A percentile compares a stretch with the other conserved stretches of the same genome.
phyloP scores from a whole-genome alignment of 2,113 vertebrate species.

The Geococcyx californianus region DNA sequence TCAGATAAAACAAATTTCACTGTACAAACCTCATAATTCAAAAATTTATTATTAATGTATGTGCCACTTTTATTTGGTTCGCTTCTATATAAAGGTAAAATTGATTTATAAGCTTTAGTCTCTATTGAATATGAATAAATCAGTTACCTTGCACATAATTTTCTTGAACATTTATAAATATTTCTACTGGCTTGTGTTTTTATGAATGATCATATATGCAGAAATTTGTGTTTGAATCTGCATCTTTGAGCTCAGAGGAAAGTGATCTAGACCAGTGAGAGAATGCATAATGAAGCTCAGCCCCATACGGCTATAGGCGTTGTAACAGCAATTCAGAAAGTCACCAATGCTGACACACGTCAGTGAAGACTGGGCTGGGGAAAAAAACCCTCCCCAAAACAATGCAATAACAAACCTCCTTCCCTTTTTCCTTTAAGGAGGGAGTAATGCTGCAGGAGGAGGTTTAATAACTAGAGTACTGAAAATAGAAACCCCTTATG shows the following conservation, averaged over 20 bases:
- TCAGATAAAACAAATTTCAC: neutral
- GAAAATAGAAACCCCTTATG: neutral
- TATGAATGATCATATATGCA: neutral
- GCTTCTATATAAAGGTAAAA: neutral
- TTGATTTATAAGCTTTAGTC: neutral
- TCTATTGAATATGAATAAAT: neutral
- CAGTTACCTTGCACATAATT: neutral
- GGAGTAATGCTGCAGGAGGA: neutral
- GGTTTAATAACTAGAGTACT: neutral
- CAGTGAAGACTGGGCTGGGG: neutral
- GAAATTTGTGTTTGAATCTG: neutral
- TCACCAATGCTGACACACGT: neutral
- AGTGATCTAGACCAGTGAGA: neutral
- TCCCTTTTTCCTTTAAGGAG: fast-evolving
- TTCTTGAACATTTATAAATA: neutral
- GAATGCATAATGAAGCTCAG: neutral
- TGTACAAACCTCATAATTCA: neutral
- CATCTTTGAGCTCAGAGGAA: neutral
- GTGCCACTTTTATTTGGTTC: neutral
- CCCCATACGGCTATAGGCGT: neutral
- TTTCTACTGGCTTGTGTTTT: neutral
- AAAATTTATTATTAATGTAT: neutral
- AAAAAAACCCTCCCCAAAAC: fast-evolving
- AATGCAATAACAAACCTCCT: neutral
- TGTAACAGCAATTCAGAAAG: neutral